Evolutionary conservation across 1,140 invertebrate genomes (phyloP).

Genomic region (Cyclina sinensis): DNA sequence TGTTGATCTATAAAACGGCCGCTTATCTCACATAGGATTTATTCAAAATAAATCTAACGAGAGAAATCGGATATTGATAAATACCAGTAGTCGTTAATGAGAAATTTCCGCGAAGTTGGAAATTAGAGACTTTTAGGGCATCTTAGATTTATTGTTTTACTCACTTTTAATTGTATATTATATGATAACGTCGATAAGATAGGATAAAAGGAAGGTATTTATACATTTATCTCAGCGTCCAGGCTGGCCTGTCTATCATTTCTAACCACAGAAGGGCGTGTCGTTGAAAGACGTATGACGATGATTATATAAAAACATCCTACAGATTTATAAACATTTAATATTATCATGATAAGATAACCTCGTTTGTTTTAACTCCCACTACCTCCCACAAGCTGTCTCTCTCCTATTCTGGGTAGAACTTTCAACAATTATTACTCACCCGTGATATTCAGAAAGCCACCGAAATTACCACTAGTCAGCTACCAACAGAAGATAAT

Average conservation of each 20-base stretch:
- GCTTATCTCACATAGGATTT: too few relatives aligned
- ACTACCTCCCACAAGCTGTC: slow-evolving; percentile 9
- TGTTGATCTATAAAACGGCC: too few relatives aligned
- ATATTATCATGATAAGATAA: background rate
- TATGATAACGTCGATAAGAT: background rate
- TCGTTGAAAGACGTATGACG: background rate
- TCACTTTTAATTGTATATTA: slow-evolving; percentile 22
- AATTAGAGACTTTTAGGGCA: background rate
- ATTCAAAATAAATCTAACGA: too few relatives aligned
- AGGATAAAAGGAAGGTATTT: background rate
- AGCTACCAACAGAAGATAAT: too few relatives aligned
- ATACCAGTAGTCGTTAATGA: background rate
- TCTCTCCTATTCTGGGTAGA: too few relatives aligned
- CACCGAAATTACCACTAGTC: too few relatives aligned
- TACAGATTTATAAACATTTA: background rate
- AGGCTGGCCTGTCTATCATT: background rate
- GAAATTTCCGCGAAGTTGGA: background rate
- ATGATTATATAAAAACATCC: slow-evolving; percentile 5
- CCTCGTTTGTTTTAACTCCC: slow-evolving; percentile 18
- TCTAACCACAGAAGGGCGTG: slow-evolving; percentile 11
- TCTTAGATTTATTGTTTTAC: slow-evolving; percentile 10
- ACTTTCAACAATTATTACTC: too few relatives aligned
- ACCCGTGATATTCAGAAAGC: too few relatives aligned
- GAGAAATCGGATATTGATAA: background rate
- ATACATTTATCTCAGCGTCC: slow-evolving; percentile 1